Base-by-base conservation (phyloP, 2,797 vertebrate species). In the Sebastes hubbsi region DNA sequence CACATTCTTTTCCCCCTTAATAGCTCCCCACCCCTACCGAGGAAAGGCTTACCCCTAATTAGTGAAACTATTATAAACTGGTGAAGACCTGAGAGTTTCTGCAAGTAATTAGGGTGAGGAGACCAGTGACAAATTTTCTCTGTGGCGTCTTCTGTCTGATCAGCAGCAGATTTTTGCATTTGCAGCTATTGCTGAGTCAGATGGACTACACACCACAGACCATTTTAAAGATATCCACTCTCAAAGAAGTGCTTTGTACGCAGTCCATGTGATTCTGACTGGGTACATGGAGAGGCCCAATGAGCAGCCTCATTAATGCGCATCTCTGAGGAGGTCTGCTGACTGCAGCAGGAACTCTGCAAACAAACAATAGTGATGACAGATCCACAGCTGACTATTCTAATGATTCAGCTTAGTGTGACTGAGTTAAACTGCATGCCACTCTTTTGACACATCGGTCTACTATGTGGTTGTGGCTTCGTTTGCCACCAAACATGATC, bases 341-440 rank as follows among this genome's bases (percentile, higher is more conserved):
- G 91, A 93, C 88, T 77, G 83, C 89, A 82, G 87, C 83, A 81
- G 55, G 30, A 88, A 78, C 66, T 49, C 84, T 77, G 56, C 70
- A 84, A 85, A 90, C 88, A 91, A 88, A 90, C 88, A 91, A 88
- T 64, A 60, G 79, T 55, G 85, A 80, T 90, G 86, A 92, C 80
- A 77, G 75, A 91, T 82, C 62, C 79, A 59, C 89, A 79, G 82
- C 88, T 91, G 88, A 91, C 76, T 49, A 77, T 78, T 72, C 42
- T 24, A 82, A 60, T 81, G 85, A 88, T 81, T 89, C 72, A 84
- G 69, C 77, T 54, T 2, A 36, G 10, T 49, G 55, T 38, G 55
- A 74, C 77, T 69, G 38, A 56, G 64, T 83, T 75, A 27, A 87
- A 69, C 46, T 64, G 30, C n/a, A n/a, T 83, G 81, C 42, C 72